These are phyloP conservation scores for Tyria jacobaeae DNA, from an alignment of 2,888 invertebrate genomes.

Conservation along the genomic window DNA sequence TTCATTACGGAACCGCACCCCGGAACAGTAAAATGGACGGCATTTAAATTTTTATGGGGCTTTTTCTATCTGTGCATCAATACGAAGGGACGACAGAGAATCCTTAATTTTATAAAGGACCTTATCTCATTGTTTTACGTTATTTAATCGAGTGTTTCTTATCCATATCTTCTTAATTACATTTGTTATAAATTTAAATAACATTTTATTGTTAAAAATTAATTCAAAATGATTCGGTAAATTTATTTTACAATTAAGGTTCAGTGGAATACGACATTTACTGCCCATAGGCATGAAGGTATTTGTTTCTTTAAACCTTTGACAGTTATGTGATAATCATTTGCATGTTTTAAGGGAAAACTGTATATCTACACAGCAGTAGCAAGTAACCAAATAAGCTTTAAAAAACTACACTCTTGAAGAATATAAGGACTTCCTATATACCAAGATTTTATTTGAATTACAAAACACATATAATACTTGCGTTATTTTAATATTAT, in stretches of 20 bases:
- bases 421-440: too few relatives aligned
- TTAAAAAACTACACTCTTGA: too few relatives aligned
- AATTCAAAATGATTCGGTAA: slow-evolving; percentile 1
- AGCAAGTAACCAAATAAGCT: too few relatives aligned
- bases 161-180: slow-evolving; percentile 43
- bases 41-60: slow-evolving; percentile 69
- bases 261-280: too few relatives aligned
- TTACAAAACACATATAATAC: too few relatives aligned
- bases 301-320: too few relatives aligned
- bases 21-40: slow-evolving; percentile 60
- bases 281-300: not conserved
- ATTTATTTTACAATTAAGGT: not conserved
- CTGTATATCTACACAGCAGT: too few relatives aligned
- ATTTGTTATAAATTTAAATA: slow-evolving; percentile 52
- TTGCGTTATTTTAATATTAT: too few relatives aligned
- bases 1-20: slow-evolving; percentile 58
- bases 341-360: too few relatives aligned
- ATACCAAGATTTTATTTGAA: too few relatives aligned
- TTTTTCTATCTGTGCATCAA: slow-evolving; percentile 64
- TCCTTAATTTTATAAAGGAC: slow-evolving; percentile 57
- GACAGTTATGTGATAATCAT: too few relatives aligned
- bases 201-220: slow-evolving; percentile 36
- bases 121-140: slow-evolving; percentile 62
- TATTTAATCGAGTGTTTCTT: slow-evolving; percentile 59
- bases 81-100: slow-evolving; percentile 58